Evolutionary conservation across 2,113 vertebrate genomes (phyloP), one percentile per base, ranked within the genome.

Genomic region (Rhagologus leucostigma): DNA sequence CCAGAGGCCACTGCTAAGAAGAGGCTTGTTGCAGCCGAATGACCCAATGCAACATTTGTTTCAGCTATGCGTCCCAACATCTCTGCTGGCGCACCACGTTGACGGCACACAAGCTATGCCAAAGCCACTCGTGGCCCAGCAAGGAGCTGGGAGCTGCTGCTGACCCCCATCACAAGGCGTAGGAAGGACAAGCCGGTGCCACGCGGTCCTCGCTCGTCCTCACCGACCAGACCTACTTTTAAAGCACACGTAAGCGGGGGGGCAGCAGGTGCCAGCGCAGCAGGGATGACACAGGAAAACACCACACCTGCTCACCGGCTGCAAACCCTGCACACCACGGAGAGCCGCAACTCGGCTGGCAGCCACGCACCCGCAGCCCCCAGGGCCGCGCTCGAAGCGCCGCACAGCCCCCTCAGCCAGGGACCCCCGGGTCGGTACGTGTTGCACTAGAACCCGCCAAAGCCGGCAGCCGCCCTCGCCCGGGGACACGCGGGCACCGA

Each of bases 41-140:
- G 13, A 50, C 37, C 19, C 47, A 18, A 3, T 0, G 9, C 56
- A 16, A 7, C 26, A 1, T 7, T 23, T 52, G 26, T 39, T 67
- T 32, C 35, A 21, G 10, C 27, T 8, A 0, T 0, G 16, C 6
- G 18, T 8, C 46, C 75, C 17, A 7, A 1, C 3, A 9, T 7
- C 11, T 14, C 30, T 6, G 52, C 33, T 10, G 62, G 29, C 6
- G 3, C 12, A 10, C 21, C 27, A 1, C 12, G 13, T 0, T 20
- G 49, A 8, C 3, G 3, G 12, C 3, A 2, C 64, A 5, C 14
- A 4, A 10, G 16, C 35, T 4, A 2, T 11, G 2, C 50, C 75
- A 11, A 42, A 50, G 20, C 35, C 62, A 8, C 2, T 20, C 8
- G 7, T 1, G 64, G 24, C 19, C 82, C 69, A 27, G 23, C 35